Evolutionary conservation across 2,113 vertebrate genomes (phyloP), one percentile per base, ranked within the genome.

Genomic region (Microtus oregoni): DNA sequence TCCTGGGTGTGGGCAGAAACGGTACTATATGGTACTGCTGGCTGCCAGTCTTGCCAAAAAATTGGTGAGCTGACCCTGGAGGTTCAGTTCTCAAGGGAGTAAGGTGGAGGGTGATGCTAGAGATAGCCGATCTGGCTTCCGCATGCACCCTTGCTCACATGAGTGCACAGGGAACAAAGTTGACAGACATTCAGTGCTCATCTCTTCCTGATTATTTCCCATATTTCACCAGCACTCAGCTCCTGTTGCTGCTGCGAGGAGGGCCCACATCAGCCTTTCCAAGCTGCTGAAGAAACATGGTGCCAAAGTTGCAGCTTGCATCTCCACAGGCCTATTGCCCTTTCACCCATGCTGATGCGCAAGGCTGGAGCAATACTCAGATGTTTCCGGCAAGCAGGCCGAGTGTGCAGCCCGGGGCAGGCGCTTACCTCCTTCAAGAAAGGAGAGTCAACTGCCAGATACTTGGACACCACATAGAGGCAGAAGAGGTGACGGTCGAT

Each of bases 401-500:
- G 14, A 11, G 7, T 0, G 52, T 17, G 14, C 50, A 1, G 19
- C 38, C 26, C 0, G 9, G 35, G 0, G 13, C 22, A 3, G 22
- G 52, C 0, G 22, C 98, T 89, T 96, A 99, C 99, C 96, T 99
- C 99, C 96, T 99, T 99, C 44, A 99, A 99, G 98, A 99, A 99
- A 52, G 99, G 97, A 0, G 99, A 99, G 30, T 99, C 99, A 11
- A 99, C 99, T 5, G 99, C 99, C 7, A 99, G 98, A 93, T 99
- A 99, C 94, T 99, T 99, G 97, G 99, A 99, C 28, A 99, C 99
- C 0, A 99, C 99, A 0, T 99, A 99, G 9, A 99, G 99, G 97
- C 99, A 99, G 99, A 99, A 99, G 70, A 99, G 99, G 81, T 99
- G 99, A 22, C 99, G 99, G 96, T 99, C 99, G 7, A 99, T 99